phyloP scores from a whole-genome alignment of 2,888 invertebrate species.

The Andrena minutula region DNA sequence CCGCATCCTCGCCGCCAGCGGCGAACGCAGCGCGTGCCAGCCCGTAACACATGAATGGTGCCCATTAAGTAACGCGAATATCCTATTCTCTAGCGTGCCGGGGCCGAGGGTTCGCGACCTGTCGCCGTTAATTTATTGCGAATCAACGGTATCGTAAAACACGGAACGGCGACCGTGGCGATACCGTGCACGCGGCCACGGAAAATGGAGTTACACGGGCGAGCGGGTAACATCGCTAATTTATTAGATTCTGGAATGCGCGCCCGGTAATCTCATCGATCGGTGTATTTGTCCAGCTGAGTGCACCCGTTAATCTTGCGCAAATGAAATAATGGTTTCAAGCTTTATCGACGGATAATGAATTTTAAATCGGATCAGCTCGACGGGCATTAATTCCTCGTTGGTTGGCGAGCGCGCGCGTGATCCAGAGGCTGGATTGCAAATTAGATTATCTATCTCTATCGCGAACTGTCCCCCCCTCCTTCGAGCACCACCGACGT shows the following conservation, averaged over 20 bases:
- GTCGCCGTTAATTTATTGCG: slow-evolving; percentile 51
- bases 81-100: slow-evolving; percentile 39
- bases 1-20: too few species aligned
- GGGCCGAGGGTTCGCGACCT: slow-evolving; percentile 6
- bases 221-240: slow-evolving; percentile 70
- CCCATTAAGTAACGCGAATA: slow-evolving; percentile 35
- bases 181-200: slow-evolving; percentile 41
- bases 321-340: slow-evolving; percentile 76
- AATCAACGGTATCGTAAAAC: slow-evolving; percentile 58
- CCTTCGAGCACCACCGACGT: neutral
- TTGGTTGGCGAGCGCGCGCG: slow-evolving; percentile 48
- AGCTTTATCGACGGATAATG: slow-evolving; percentile 75
- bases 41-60: slow-evolving; percentile 28
- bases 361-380: slow-evolving; percentile 76
- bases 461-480: slow-evolving; percentile 14
- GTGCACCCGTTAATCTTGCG: slow-evolving; percentile 73
- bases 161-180: slow-evolving; percentile 50
- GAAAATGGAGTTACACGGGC: slow-evolving; percentile 72
- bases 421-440: slow-evolving; percentile 69
- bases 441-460: slow-evolving; percentile 69
- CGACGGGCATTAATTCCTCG: slow-evolving; percentile 71
- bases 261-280: slow-evolving; percentile 73
- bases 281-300: slow-evolving; percentile 75
- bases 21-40: too few species aligned
- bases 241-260: slow-evolving; percentile 76